Evolutionary conservation across 2,888 invertebrate species (phyloP), one percentile per base, ranked within the genome.

Genomic region (Ariolimax columbianus): DNA sequence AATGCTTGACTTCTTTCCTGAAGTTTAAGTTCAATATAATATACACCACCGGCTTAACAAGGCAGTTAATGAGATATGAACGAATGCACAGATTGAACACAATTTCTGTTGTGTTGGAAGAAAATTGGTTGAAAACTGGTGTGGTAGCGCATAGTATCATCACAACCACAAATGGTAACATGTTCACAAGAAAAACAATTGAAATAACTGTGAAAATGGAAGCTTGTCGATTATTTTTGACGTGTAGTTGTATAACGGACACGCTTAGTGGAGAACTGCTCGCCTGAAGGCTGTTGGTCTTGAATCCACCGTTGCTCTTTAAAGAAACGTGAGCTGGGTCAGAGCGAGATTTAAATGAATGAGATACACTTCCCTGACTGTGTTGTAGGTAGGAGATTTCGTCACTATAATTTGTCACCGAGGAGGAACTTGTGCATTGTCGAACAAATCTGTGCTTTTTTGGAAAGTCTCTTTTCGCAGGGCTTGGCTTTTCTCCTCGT

Each of bases 31-130:
- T 91, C 30, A 90, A 82, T 19, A 90, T 77, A 82, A 91, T 88
- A 84, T 92, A 91, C 36, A 91, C 89, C 43, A 92, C 86, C 2
- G 92, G 91, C 66, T 91, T 91, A 17, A 91, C 89, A 43, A 89
- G 89, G 59, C 89, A 90, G 85, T 90, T 90, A 14, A 91, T 86
- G 77, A 91, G 91, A 86, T 90, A 90, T 11, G 90, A 90, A 23
- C 91, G 87, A 26, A 90, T 89, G 78, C 89, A 90, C 26, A 92
- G 85, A 79, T 91, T 90, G 85, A 91, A 91, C n/a, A 89, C 78
- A 23, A 91, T 85, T 80, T 90, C 90, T 51, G 89, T 89, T 1
- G 84, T 75, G 9, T 86, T 79, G 14, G 86, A 84, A 19, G 88
- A 70, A 47, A 89, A 87, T 33, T 88, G 77, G 81, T 90, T 90